These are phyloP conservation scores for Hypotaenidia philippensis DNA, from an alignment of 2,797 vertebrate species.

Conservation along the genomic window DNA sequence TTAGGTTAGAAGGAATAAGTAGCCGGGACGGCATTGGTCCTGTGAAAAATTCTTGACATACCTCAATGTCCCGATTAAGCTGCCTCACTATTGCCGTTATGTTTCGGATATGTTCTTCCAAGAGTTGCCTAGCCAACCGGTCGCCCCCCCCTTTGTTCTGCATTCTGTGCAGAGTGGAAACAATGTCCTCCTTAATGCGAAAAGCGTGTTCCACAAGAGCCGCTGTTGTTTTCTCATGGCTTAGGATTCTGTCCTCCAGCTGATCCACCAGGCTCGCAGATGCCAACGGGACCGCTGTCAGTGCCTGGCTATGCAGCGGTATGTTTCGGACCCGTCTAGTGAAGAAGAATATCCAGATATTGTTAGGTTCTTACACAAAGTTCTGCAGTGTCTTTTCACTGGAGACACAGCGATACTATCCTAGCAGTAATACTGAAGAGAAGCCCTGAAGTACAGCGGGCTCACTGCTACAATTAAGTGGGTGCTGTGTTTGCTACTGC, in stretches of 20 bases:
- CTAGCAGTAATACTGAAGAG: not conserved
- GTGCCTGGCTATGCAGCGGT: constrained; percentile 79
- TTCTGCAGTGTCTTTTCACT: not conserved
- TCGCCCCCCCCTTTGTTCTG: constrained; percentile 83
- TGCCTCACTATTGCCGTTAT: constrained; percentile 83
- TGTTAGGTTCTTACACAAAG: not conserved
- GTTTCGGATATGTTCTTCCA: constrained; percentile 85
- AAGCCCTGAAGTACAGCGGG: not conserved
- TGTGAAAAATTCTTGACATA: not conserved
- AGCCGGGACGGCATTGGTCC: not conserved
- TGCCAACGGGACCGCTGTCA: constrained; percentile 77
- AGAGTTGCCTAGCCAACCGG: constrained; percentile 80
- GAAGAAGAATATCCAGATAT: not conserved
- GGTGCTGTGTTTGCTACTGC: not conserved
- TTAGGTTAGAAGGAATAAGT: not conserved
- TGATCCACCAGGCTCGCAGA: constrained; percentile 79
- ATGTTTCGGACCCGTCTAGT: constrained; percentile 77
- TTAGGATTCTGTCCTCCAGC: constrained; percentile 81
- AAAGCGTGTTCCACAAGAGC: constrained; percentile 83
- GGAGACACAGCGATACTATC: not conserved
- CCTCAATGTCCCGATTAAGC: constrained; percentile 83
- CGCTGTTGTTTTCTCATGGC: constrained; percentile 81
- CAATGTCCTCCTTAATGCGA: constrained; percentile 83
- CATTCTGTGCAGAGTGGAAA: constrained; percentile 81
- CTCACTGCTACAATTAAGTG: not conserved